Evolutionary conservation across 2,113 vertebrate genomes (phyloP).

Genomic region (Chaetorhynchus papuensis): DNA sequence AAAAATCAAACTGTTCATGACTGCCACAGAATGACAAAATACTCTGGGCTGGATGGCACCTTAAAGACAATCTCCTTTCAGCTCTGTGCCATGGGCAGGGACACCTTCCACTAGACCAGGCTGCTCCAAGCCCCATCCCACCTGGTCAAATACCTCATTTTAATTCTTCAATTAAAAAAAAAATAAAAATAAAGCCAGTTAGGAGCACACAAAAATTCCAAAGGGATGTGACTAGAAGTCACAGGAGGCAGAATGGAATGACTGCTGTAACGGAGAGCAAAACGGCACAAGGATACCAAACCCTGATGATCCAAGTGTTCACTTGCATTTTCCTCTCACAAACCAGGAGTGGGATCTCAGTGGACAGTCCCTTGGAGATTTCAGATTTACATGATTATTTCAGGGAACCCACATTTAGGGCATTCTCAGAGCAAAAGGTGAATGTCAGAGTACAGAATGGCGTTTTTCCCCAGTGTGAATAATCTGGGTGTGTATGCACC

Average conservation of each 20-base stretch:
- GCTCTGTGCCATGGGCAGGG: neutral
- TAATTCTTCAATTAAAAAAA: neutral
- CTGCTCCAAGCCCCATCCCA: neutral
- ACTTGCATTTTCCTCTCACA: neutral
- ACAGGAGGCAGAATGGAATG: neutral
- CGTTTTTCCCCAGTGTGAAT: neutral
- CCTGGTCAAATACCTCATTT: neutral
- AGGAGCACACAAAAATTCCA: neutral
- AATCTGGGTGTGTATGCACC: neutral
- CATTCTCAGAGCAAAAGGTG: neutral
- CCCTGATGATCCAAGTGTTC: neutral
- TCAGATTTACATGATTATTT: neutral
- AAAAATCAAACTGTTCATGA: neutral
- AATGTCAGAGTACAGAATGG: neutral
- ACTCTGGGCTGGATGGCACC: neutral
- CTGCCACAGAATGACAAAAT: neutral
- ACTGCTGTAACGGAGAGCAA: neutral
- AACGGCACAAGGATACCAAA: neutral
- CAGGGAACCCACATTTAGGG: neutral
- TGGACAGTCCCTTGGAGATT: neutral
- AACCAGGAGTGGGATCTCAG: neutral
- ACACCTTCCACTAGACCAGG: neutral
- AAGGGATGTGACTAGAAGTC: neutral
- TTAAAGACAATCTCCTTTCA: neutral
- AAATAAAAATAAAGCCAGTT: neutral